A percentile compares a stretch with the other conserved stretches of the same genome.
Conservation (phyloP, 2,797 vertebrate species). For the Coilia nasus region DNA sequence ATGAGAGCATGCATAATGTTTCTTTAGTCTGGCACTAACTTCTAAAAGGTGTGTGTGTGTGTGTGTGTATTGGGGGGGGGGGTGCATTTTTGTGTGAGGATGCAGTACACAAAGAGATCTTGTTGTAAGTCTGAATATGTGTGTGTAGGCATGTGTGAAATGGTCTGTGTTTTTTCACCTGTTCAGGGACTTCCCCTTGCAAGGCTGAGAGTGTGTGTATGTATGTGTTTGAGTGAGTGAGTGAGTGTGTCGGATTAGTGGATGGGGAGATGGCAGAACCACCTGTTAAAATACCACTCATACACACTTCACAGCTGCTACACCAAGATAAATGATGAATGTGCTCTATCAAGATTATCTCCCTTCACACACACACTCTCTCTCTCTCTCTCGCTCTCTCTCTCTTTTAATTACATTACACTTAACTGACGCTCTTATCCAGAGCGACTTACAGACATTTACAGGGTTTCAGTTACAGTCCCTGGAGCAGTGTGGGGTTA, state of each 20-base stretch:
- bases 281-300: slow-evolving; percentile 17
- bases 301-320: not conserved
- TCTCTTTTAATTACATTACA: too few species aligned
- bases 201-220: not conserved
- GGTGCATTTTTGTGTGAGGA: too few species aligned
- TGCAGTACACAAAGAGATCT: not conserved
- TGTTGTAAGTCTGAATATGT: not conserved
- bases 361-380: too few species aligned
- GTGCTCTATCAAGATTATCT: not conserved
- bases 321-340: not conserved
- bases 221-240: not conserved
- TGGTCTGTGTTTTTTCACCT: not conserved
- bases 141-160: not conserved
- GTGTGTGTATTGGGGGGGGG: too few species aligned
- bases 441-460: too few species aligned
- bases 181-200: not conserved
- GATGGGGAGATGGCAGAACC: not conserved
- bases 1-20: not conserved
- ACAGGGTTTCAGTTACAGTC: too few species aligned
- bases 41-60: not conserved
- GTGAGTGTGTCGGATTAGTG: not conserved
- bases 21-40: not conserved
- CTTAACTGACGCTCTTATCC: too few species aligned
- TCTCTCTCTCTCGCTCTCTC: not conserved
- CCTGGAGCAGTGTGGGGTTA: too few species aligned